phyloP scores from a whole-genome alignment of 2,113 vertebrate genomes.

The Bombycilla garrulus region DNA sequence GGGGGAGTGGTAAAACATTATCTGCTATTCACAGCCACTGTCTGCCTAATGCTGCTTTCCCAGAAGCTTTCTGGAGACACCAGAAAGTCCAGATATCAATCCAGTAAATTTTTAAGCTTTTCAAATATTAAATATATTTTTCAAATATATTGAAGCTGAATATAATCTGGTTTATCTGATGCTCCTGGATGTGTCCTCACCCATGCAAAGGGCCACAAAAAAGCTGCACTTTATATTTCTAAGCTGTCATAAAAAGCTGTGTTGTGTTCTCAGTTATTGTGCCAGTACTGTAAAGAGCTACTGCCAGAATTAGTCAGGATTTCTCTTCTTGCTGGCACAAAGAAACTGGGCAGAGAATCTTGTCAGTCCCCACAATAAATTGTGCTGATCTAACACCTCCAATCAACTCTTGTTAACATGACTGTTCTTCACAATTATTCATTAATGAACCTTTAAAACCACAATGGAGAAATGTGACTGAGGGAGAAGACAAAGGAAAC shows the following conservation, averaged over 20 bases:
- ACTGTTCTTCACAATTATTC: neutral
- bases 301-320: neutral
- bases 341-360: neutral
- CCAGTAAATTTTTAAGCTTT: neutral
- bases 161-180: neutral
- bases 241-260: neutral
- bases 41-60: neutral
- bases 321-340: neutral
- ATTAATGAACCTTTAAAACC: neutral
- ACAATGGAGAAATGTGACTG: neutral
- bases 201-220: neutral
- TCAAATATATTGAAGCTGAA: neutral
- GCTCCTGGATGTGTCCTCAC: neutral
- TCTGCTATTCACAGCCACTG: neutral
- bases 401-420: neutral
- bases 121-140: neutral
- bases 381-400: neutral
- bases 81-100: neutral
- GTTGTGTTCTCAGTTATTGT: neutral
- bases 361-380: neutral
- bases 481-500: neutral
- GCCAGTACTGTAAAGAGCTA: neutral
- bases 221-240: neutral
- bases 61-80: neutral
- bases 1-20: neutral